Evolutionary conservation across 2,797 vertebrate species (phyloP), one percentile per base, ranked within the genome.

Genomic region (Etheostoma perlongum): DNA sequence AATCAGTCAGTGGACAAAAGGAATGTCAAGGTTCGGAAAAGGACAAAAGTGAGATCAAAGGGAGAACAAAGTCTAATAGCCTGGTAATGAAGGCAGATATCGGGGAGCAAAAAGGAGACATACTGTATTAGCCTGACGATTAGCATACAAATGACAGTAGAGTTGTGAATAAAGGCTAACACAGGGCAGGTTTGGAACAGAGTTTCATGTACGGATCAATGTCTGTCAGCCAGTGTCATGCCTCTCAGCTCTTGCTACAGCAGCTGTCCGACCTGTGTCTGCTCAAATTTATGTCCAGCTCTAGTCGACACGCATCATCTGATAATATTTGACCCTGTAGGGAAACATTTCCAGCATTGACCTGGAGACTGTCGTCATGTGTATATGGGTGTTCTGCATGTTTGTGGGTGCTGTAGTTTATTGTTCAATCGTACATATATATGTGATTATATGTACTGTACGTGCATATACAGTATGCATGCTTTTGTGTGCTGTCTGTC

Each of bases 101-200:
- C 18, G 16, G 53, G 18, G 19, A 47, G 47, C 21, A 66, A 10
- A 25, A 23, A 46, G 55, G 66, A n/a, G 19, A 52, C 14, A 47
- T 4, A 4, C 27, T 27, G 27, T 57, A 11, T 64, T n/a, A 30
- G 53, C 13, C 30, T 59, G 61, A 75, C 46, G 12, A 27, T 53
- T 8, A 46, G 13, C 21, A 72, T 23, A 44, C 4, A 62, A 72
- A 68, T 76, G 62, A 65, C 62, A 74, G 54, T 0, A 33, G 60
- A 55, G 75, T 57, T 85, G 76, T 81, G 74, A 85, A 84, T 82
- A 80, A 71, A 81, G 73, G 48, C 2, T 6, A 81, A 81, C 61
- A 69, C 13, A 5, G 64, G 11, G 52, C 46, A 21, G 42, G 46
- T 67, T 40, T 69, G 63, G 58, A 33, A 53, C 70, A n/a, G 52